phyloP scores from a whole-genome alignment of 2,888 invertebrate genomes.

The Hyposoter didymator region DNA sequence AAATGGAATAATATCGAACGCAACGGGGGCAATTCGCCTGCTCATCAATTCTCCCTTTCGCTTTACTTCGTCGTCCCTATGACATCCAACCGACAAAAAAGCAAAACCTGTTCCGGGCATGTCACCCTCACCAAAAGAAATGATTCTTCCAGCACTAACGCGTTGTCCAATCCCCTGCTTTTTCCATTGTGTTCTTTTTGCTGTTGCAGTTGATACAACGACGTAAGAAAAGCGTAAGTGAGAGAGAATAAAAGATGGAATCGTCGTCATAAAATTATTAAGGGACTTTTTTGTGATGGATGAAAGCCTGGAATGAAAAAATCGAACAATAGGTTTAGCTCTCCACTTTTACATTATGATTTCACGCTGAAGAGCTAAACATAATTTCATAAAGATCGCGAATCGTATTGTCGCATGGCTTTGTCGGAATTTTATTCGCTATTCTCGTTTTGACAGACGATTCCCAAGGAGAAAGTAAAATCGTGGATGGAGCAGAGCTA shows the following conservation, averaged over 20 bases:
- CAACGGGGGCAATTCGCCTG: not conserved
- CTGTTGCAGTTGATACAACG: slow-evolving; percentile 4
- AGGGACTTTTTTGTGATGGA: slow-evolving; percentile 74
- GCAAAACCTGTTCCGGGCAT: slow-evolving; percentile 12
- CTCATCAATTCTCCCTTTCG: not conserved
- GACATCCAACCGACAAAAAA: slow-evolving; percentile 31
- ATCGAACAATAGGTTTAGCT: slow-evolving; percentile 70
- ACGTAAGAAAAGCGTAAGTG: slow-evolving; percentile 7
- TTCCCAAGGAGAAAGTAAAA: too few species aligned
- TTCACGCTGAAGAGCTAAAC: slow-evolving; percentile 10
- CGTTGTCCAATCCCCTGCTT: slow-evolving; percentile 7
- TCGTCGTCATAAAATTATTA: slow-evolving; percentile 76
- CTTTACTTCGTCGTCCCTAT: not conserved
- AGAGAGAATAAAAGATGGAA: slow-evolving; percentile 11
- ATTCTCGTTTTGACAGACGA: slow-evolving; percentile 20
- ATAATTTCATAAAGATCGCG: slow-evolving; percentile 19
- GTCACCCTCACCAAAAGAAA: slow-evolving; percentile 53
- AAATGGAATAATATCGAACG: not conserved
- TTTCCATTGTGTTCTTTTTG: slow-evolving; percentile 27
- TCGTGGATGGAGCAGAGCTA: too few species aligned
- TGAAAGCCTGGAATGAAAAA: slow-evolving; percentile 61
- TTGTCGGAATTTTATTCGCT: slow-evolving; percentile 23
- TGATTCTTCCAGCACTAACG: slow-evolving; percentile 35
- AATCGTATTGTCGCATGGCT: slow-evolving; percentile 30
- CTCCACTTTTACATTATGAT: slow-evolving; percentile 52